Evolutionary conservation across 2,113 vertebrate genomes (phyloP).

Genomic region (Eulacestoma nigropectus): DNA sequence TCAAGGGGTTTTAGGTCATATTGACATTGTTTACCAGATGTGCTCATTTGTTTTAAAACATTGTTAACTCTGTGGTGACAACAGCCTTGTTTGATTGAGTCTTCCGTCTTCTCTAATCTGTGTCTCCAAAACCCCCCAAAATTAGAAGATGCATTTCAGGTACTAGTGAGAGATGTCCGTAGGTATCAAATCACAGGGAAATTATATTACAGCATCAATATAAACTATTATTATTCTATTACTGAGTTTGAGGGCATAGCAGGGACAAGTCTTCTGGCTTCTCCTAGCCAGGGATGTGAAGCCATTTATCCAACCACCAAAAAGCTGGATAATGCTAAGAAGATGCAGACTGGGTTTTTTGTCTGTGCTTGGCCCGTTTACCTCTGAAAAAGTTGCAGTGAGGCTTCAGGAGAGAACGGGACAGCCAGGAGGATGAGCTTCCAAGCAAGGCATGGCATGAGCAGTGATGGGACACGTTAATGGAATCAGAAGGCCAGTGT

Average conservation of each 20-base stretch:
- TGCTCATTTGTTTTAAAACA: conserved; percentile 26
- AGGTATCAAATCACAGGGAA: neutral
- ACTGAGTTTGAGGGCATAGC: neutral
- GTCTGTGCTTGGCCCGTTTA: neutral
- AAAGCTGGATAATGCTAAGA: neutral
- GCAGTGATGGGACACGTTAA: neutral
- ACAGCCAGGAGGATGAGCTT: neutral
- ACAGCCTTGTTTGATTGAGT: neutral
- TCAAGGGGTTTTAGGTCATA: conserved; percentile 41
- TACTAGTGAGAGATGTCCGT: neutral
- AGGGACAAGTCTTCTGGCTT: neutral
- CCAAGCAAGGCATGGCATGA: neutral
- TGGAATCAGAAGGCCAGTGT: neutral
- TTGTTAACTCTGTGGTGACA: conserved; percentile 28
- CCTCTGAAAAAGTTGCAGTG: neutral
- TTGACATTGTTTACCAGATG: conserved; percentile 50
- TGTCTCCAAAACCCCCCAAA: neutral
- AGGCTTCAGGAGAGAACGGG: neutral
- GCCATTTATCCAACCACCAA: neutral
- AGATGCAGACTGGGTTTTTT: neutral
- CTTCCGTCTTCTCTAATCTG: neutral
- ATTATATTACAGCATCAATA: neutral
- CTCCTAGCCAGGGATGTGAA: neutral
- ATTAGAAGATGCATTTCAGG: neutral
- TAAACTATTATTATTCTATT: neutral